Evolutionary conservation across 1,140 invertebrate species (phyloP), one percentile per base, ranked within the genome.

Genomic region (Drosophila gunungcola): DNA sequence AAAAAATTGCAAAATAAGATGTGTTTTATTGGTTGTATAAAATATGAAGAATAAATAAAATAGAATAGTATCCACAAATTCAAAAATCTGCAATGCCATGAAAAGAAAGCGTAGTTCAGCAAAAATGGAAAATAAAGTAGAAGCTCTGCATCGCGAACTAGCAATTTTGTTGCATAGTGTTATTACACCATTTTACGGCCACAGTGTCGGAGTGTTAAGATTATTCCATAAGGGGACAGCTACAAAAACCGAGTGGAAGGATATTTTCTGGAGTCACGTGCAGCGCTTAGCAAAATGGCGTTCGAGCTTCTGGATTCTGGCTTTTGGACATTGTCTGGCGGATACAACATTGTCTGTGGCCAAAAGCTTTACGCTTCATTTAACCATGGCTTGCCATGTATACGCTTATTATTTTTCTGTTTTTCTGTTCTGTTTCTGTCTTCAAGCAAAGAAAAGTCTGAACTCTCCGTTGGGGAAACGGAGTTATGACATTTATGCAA

Each of bases 401-500:
- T 67, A n/a, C 29, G 75, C 55, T 75, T 79, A 79, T 75, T 85
- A 75, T 67, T 72, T 48, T 69, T 64, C 27, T 75, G 78, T 64
- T 75, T 57, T 46, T 57, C 43, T 7, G 4, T 25, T 12, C n/a
- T n/a, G n/a, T n/a, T n/a, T n/a, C n/a, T n/a, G n/a, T n/a, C n/a
- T n/a, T n/a, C 32, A 12, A n/a, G 68, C 49, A 25, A 38, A 27
- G 54, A 1, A 13, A n/a, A 29, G 29, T 41, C 58, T 43, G 43
- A 63, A 45, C 25, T 62, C 54, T 25, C 36, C 39, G 53, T 21
- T 34, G 58, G 46, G 43, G 12, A 25, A 25, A 42, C 21, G 12
- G 34, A 38, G 55, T 73, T 68, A 61, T 82, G 78, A 73, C 78
- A 79, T 73, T 73, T 79, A 69, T 86, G 83, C 65, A 82, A 75